Percentiles rank a stretch among this genome's conserved stretches.
These are phyloP conservation scores for Sclerodermus sp. DNA, from an alignment of 2,888 invertebrate species.

Conservation along the genomic window DNA sequence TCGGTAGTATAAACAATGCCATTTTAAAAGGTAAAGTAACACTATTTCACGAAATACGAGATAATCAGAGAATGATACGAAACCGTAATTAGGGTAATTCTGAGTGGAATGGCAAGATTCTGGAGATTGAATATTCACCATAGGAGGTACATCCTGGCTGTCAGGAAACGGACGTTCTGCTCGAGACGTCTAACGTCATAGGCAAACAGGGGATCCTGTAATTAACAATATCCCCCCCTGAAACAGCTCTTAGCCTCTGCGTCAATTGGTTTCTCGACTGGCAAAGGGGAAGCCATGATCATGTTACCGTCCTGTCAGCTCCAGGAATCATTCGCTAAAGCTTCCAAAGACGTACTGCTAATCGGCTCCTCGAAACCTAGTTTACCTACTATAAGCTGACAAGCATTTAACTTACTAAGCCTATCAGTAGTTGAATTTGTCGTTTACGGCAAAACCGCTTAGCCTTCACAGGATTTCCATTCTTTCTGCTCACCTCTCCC, in stretches of 20 bases:
- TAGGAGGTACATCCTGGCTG: slow-evolving; percentile 25
- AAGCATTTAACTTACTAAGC: background rate
- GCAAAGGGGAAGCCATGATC: slow-evolving; percentile 23
- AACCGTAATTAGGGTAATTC: background rate
- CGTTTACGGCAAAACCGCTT: too few species aligned
- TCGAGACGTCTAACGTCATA: slow-evolving; percentile 40
- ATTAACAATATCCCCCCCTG: slow-evolving; percentile 32
- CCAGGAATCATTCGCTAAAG: slow-evolving; percentile 25
- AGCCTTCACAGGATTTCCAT: too few species aligned
- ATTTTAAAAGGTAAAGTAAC: too few species aligned
- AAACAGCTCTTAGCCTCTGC: background rate
- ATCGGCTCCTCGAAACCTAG: background rate
- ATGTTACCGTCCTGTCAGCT: slow-evolving; percentile 26
- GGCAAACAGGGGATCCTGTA: slow-evolving; percentile 36
- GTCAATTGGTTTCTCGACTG: slow-evolving; percentile 12
- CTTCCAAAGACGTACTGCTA: slow-evolving; percentile 21
- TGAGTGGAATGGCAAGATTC: background rate
- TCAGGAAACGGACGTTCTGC: slow-evolving; percentile 37
- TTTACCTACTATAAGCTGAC: background rate
- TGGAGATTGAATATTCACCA: background rate
- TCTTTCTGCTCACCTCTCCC: too few species aligned
- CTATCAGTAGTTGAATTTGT: background rate
- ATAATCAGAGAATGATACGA: background rate
- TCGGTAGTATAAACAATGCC: too few species aligned
- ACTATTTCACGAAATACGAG: background rate